Conservation (phyloP, 2,113 vertebrate genomes). For the Psephotus haematonotus region DNA sequence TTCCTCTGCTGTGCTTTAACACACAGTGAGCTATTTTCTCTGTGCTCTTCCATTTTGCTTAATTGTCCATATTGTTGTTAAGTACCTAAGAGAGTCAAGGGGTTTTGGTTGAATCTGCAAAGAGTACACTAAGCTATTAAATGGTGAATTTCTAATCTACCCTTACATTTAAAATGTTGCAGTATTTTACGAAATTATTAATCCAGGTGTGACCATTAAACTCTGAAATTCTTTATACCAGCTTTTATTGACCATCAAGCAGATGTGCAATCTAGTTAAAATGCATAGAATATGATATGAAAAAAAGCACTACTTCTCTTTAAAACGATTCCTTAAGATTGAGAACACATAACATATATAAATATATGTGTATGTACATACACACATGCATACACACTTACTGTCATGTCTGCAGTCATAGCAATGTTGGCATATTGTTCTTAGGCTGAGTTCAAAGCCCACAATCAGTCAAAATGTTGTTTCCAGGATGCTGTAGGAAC, state of each 20-base stretch:
- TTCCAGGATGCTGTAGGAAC: neutral
- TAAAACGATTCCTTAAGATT: neutral
- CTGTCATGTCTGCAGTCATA: neutral
- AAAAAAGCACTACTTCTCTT: neutral
- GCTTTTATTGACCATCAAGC: neutral
- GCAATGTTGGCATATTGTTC: neutral
- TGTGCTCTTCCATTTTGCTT: neutral
- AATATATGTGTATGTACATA: neutral
- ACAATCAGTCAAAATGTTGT: neutral
- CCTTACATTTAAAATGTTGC: neutral
- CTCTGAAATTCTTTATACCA: neutral
- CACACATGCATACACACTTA: neutral
- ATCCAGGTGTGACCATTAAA: constrained; percentile 16
- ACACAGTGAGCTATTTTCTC: neutral
- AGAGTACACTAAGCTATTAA: neutral
- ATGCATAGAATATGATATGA: neutral
- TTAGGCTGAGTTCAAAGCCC: neutral
- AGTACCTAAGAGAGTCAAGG: neutral
- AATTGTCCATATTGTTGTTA: neutral
- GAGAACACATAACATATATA: neutral
- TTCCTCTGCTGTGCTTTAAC: neutral
- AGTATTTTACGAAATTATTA: constrained; percentile 9
- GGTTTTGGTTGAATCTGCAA: neutral
- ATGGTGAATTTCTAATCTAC: neutral
- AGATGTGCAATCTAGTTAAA: neutral